Evolutionary conservation across 1,140 invertebrate genomes (phyloP), one percentile per base, ranked within the genome.

Genomic region (Neelides sp.): DNA sequence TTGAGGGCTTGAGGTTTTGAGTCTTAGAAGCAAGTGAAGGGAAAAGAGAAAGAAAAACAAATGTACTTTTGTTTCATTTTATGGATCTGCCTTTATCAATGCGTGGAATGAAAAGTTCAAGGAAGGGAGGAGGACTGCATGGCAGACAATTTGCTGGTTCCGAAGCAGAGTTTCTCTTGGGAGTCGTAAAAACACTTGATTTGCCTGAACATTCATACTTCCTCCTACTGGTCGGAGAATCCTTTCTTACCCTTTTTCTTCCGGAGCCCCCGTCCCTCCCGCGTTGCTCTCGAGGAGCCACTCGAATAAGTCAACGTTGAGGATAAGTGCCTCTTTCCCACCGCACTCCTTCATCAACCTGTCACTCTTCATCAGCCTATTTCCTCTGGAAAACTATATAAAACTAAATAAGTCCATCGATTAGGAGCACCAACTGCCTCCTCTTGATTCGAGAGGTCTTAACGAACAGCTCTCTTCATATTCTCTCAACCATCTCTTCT

Each of bases 141-240:
- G 56, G 52, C 52, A 54, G 47, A 58, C 56, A 58, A 58, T 58
- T 58, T 58, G 52, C 52, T 58, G 47, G 48, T 48, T 48, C 48
- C 36, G 28, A 46, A 53, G 48, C 42, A 43, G 24, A 44, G 13
- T 51, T 57, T 45, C 56, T 54, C 52, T 19, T 27, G 52, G 56
- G 56, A 58, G 48, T 58, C 56, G 54, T 58, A 58, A 58, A 58
- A 58, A 51, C 52, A 58, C 52, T 58, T 54, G 56, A 58, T 58
- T 58, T 58, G 52, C 52, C 39, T 54, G 43, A 58, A 40, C 56
- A 58, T 58, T 58, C 55, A 57, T 50, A 54, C 8, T 39, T 20
- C 54, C 48, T 32, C n/a, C 28, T 8, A 8, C 28, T 32, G n/a
- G 7, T 32, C 28, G n/a, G n/a, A 7, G n/a, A n/a, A n/a, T n/a